Base-by-base conservation (phyloP, 2,113 vertebrate species). In the Pycnonotus jocosus region DNA sequence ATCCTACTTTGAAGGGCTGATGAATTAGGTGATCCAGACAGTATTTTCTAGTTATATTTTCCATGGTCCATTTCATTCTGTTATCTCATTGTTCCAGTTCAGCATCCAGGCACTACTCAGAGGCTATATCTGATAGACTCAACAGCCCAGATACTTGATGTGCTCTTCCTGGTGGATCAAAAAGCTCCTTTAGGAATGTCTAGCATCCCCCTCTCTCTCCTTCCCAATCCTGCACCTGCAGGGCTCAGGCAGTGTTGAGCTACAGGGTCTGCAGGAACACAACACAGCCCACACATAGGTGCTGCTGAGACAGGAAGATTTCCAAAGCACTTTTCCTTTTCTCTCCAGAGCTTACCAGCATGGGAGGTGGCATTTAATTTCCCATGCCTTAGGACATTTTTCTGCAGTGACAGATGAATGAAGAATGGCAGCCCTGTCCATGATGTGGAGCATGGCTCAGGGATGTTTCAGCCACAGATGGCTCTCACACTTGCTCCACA, bases 1-100 rank as follows among this genome's bases (percentile, higher is more conserved):
- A 73, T 80, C 35, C 42, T 79, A 40, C 76, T 77, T 93, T 86
- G 85, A 88, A 92, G 90, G 68, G 14, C 51, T 94, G 94, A 95
- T 88, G 64, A 88, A 90, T 82, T 66, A 88, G 79, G 91, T 95
- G 79, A 94, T 60, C 86, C 76, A 95, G 88, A 62, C 81, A 61
- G 38, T 15, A 85, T 81, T 95, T 95, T 93, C 90, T 47, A 79
- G 71, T 76, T 87, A 3, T 50, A 76, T 77, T 95, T 95, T 97
- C 93, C 90, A 73, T 3, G 3, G 62, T 54, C 58, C 25, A 8
- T 56, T 85, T 88, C 18, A 51, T 70, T 86, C 88, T 96, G 58
- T 81, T 95, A 93, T 92, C 91, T 95, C 85, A 93, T 81, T 90
- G 77, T 80, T 97, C 91, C 90, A 88, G 71, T 53, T 70, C 42